These are phyloP conservation scores for Caenorhabditis angaria DNA, from an alignment of 2,888 invertebrate species.

Conservation along the genomic window DNA sequence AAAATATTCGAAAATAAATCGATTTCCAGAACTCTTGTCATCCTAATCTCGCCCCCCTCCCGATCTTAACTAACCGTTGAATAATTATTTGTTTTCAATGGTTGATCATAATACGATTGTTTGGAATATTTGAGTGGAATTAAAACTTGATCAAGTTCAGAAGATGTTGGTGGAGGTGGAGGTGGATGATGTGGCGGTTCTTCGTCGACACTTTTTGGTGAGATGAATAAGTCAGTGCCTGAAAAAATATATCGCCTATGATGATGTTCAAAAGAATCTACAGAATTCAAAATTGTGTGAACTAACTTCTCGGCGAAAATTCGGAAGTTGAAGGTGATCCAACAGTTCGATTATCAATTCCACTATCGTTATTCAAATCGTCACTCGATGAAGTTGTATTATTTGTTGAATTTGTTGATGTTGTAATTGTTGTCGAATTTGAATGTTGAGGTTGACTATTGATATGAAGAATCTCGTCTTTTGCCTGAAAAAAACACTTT, in stretches of 20 bases:
- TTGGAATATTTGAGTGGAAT: constrained; percentile 34
- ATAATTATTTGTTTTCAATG: neutral
- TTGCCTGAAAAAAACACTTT: constrained; percentile 45
- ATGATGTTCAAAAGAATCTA: too few species aligned
- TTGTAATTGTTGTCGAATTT: constrained; percentile 23
- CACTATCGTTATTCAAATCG: constrained; percentile 50
- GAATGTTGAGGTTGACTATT: constrained; percentile 37
- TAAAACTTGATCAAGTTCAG: constrained; percentile 35
- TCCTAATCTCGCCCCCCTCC: too few species aligned
- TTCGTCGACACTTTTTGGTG: constrained; percentile 41
- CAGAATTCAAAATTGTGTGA: too few species aligned
- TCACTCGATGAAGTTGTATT: constrained; percentile 24
- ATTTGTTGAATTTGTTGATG: too few species aligned
- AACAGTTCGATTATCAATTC: constrained; percentile 49
- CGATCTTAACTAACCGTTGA: too few species aligned
- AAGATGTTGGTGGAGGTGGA: constrained; percentile 35
- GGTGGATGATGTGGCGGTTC: constrained; percentile 29
- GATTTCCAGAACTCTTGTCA: too few species aligned
- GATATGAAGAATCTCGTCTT: constrained; percentile 51
- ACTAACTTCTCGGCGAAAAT: constrained; percentile 56
- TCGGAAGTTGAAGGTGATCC: constrained; percentile 54
- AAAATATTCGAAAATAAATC: too few species aligned
- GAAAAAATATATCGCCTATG: constrained; percentile 9
- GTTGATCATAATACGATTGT: constrained; percentile 32
- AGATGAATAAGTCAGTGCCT: constrained; percentile 39